These are phyloP conservation scores for Eilema caniola DNA, from an alignment of 2,888 invertebrate species.

Conservation along the genomic window DNA sequence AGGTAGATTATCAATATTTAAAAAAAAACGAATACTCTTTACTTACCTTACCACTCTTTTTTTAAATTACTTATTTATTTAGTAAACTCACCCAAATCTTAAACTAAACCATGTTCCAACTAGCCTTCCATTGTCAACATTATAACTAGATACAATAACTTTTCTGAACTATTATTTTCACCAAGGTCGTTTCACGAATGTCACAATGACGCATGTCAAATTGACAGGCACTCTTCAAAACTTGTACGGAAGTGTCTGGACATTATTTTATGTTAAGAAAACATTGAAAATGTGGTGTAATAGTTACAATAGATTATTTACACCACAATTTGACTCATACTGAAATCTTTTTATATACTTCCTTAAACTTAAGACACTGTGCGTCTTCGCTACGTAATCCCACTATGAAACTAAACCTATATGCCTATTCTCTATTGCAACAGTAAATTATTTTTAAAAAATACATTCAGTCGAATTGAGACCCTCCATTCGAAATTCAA, in stretches of 20 bases:
- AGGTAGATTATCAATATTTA: too few species aligned
- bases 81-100: too few species aligned
- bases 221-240: constrained; percentile 11
- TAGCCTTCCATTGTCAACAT: neutral
- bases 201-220: constrained; percentile 5
- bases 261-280: neutral
- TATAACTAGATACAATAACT: neutral
- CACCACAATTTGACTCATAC: neutral
- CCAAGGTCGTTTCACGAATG: neutral
- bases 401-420: too few species aligned
- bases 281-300: neutral
- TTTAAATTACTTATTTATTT: too few species aligned
- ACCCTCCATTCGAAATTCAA: too few species aligned
- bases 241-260: neutral
- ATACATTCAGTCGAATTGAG: too few species aligned
- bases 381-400: too few species aligned
- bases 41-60: too few species aligned
- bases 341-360: neutral
- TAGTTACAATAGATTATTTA: neutral
- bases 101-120: too few species aligned
- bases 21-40: too few species aligned
- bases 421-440: too few species aligned
- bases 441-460: too few species aligned
- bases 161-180: neutral
- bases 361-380: neutral